These are phyloP conservation scores for Emydura subglobosa DNA, from an alignment of 2,113 vertebrate species.

Conservation along the genomic window DNA sequence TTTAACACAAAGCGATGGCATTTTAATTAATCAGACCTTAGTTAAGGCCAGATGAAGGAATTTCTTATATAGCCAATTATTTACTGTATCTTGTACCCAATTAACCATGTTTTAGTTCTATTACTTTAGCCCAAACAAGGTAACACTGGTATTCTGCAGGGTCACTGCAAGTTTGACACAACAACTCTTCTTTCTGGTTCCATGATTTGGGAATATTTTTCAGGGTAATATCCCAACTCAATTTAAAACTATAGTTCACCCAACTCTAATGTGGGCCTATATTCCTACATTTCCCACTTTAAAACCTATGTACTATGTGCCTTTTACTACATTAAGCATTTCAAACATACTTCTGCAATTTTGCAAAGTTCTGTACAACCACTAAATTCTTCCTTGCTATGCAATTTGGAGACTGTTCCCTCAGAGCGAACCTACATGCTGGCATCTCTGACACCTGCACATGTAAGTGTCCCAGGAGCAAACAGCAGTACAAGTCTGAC, in stretches of 20 bases:
- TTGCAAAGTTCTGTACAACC: background rate
- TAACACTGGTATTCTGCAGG: background rate
- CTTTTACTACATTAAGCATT: background rate
- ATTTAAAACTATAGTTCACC: background rate
- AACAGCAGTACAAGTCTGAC: background rate
- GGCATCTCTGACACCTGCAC: background rate
- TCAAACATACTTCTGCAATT: background rate
- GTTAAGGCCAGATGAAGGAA: background rate
- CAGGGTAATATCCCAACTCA: background rate
- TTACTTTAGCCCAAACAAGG: background rate
- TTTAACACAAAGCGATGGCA: background rate
- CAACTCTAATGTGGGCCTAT: background rate
- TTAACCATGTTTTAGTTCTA: background rate
- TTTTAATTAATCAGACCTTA: background rate
- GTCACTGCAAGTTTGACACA: background rate
- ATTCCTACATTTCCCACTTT: background rate
- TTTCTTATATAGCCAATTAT: background rate
- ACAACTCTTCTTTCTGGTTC: background rate
- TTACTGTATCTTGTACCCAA: background rate
- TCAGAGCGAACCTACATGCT: background rate
- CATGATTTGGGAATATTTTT: background rate
- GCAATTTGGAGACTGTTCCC: background rate
- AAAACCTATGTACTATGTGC: background rate
- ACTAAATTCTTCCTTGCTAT: background rate
- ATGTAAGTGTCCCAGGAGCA: background rate